Conservation (phyloP, 1,140 invertebrate genomes). For the Laodelphax striatellus region DNA sequence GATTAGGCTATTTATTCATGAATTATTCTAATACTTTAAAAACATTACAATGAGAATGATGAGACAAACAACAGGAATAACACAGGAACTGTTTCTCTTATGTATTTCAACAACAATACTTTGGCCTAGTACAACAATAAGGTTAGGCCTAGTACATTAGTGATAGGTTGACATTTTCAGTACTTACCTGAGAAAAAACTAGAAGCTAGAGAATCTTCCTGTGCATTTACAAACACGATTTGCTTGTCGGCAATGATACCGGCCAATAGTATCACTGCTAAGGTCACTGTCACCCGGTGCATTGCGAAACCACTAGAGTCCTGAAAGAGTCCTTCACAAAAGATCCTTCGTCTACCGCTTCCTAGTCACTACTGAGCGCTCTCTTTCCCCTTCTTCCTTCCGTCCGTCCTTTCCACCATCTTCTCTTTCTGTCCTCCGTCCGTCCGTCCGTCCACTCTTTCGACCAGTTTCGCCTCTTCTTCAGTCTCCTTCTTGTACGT, state of each 20-base stretch:
- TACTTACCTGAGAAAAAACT: conserved; percentile 4
- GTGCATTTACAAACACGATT: conserved; percentile 27
- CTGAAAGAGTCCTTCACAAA: conserved; percentile 35
- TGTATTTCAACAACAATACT: too few species aligned
- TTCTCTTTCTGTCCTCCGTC: neutral
- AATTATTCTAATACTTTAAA: too few species aligned
- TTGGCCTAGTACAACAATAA: too few species aligned
- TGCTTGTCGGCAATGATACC: conserved; percentile 32
- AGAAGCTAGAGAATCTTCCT: conserved; percentile 25
- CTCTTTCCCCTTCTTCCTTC: conserved; percentile 5
- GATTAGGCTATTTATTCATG: too few species aligned
- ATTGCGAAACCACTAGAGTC: conserved; percentile 15
- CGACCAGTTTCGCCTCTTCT: neutral
- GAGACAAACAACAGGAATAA: too few species aligned
- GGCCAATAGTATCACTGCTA: conserved; percentile 29
- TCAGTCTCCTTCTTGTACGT: neutral
- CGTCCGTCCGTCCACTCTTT: conserved; percentile 6
- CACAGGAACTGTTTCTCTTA: too few species aligned
- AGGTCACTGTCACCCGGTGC: conserved; percentile 27
- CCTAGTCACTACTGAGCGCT: neutral
- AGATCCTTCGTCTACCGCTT: conserved; percentile 15
- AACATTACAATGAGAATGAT: too few species aligned
- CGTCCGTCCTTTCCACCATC: neutral
- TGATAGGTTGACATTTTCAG: neutral
- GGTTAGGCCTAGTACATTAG: too few species aligned